Percentiles rank a stretch among this genome's conserved stretches.
phyloP scores from a whole-genome alignment of 2,888 invertebrate species.

The Erebia epiphron region DNA sequence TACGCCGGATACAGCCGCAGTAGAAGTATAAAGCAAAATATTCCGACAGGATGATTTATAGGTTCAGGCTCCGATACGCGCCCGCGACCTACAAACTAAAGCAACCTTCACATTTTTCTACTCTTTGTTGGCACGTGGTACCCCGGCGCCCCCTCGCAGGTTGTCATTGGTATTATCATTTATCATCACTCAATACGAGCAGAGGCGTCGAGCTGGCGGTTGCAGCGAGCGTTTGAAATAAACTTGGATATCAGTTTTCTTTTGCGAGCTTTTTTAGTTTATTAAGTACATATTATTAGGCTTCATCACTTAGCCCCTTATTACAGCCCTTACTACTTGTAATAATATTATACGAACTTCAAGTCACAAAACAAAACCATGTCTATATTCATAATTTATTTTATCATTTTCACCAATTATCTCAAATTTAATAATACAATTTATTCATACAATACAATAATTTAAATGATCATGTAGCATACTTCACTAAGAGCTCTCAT shows the following conservation, averaged over 20 bases:
- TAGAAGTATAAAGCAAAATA: slow-evolving; percentile 49
- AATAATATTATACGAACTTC: no score
- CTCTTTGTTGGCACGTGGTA: slow-evolving; percentile 79
- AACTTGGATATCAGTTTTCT: slow-evolving; percentile 40
- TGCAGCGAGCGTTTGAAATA: slow-evolving; percentile 49
- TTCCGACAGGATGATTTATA: slow-evolving; percentile 77
- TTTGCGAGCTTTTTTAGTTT: slow-evolving; percentile 15
- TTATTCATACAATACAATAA: slow-evolving; percentile 81
- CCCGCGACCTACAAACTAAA: slow-evolving; percentile 80
- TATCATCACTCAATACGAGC: slow-evolving; percentile 80
- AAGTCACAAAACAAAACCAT: slow-evolving; percentile 47
- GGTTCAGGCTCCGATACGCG: slow-evolving; percentile 71
- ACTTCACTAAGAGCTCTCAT: slow-evolving; percentile 75
- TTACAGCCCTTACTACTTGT: no score
- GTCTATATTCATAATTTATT: slow-evolving; percentile 78
- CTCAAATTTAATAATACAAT: slow-evolving; percentile 76
- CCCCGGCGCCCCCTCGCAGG: slow-evolving; percentile 66
- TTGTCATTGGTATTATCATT: slow-evolving; percentile 77
- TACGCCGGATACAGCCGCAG: slow-evolving; percentile 21
- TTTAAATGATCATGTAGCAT: slow-evolving; percentile 80
- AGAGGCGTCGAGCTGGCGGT: slow-evolving; percentile 78
- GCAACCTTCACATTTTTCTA: slow-evolving; percentile 80
- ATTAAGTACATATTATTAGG: not conserved
- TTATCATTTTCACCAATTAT: slow-evolving; percentile 81
- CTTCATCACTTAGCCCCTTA: no score